phyloP scores from a whole-genome alignment of 2,888 invertebrate species.

The Proisotoma minuta region DNA sequence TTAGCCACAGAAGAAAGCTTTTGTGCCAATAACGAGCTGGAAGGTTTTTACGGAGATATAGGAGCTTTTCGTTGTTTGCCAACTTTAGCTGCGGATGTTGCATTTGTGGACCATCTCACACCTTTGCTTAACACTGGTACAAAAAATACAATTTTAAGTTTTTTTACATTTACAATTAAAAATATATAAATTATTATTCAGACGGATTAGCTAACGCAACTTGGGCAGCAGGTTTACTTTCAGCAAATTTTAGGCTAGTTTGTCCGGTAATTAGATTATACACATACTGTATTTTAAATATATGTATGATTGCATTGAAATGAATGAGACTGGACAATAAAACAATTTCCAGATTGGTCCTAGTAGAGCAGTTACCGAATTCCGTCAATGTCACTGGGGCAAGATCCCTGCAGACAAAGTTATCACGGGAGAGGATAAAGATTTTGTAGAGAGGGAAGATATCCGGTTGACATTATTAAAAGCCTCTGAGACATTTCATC shows the following conservation, averaged over 20 bases:
- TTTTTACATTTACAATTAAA: background rate
- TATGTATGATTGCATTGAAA: too few relatives aligned
- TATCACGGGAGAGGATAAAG: slow-evolving; percentile 47
- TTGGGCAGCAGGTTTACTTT: slow-evolving; percentile 49
- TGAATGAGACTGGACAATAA: too few relatives aligned
- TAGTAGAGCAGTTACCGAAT: slow-evolving; percentile 48
- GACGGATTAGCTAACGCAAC: slow-evolving; percentile 46
- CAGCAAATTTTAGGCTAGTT: slow-evolving; percentile 49
- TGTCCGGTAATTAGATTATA: too few relatives aligned
- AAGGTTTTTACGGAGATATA: slow-evolving; percentile 46
- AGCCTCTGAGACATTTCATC: slow-evolving; percentile 57
- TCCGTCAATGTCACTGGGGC: slow-evolving; percentile 49
- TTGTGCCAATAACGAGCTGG: slow-evolving; percentile 46
- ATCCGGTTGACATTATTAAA: slow-evolving; percentile 62
- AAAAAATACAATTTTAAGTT: background rate
- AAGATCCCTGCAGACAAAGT: slow-evolving; percentile 50
- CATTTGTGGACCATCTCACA: slow-evolving; percentile 46
- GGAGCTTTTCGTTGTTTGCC: slow-evolving; percentile 46
- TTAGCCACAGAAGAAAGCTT: slow-evolving; percentile 37
- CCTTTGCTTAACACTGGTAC: slow-evolving; percentile 45
- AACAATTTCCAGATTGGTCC: too few relatives aligned
- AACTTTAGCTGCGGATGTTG: slow-evolving; percentile 44
- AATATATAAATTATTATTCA: slow-evolving; percentile 9
- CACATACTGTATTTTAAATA: too few relatives aligned
- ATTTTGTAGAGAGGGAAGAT: slow-evolving; percentile 54